Evolutionary conservation across 2,797 vertebrate species (phyloP), one percentile per base, ranked within the genome.

Genomic region (Gallinago solitaria): DNA sequence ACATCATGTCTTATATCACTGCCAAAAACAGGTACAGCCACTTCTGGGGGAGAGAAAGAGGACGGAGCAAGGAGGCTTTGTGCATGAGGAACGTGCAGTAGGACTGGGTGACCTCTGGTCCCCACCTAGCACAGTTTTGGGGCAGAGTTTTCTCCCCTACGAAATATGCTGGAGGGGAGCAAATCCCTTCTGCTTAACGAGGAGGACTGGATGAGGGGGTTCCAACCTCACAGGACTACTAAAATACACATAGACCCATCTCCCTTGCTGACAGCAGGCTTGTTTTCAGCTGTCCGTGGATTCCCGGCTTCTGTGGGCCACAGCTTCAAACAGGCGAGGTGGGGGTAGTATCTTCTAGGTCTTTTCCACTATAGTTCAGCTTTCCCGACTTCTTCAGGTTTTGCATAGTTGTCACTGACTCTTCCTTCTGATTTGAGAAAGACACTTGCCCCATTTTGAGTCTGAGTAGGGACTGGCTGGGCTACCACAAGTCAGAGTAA

Each of bases 1-100:
- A 99, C 97, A 99, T 99, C 98, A 98, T 99, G 98, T 99, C 99
- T 77, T 99, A 99, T 83, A 99, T 99, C 98, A 98, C 99, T 91
- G 99, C 99, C 98, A 99, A 99, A 97, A 99, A 99, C 98, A 99
- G 99, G 99, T 99, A 98, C 51, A 83, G 68, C 59, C 18, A 1
- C 16, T 35, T 4, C 4, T 63, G 51, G 77, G 76, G 27, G 39
- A 45, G 25, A 9, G 71, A 2, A 35, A 18, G 54, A 18, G 59
- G 71, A 9, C 12, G 60, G 39, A 23, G 54, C 35, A 78, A 90
- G 65, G 56, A 60, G 71, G 74, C 6, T 82, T 56, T 56, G 65
- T 30, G 45, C 19, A 3, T 12, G 57, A 75, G 47, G 71, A 70
- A 12, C 30, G 4, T 1, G 21, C 4, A 19, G 28, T 24, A 48